These are phyloP conservation scores for Castor canadensis DNA, from an alignment of 2,113 vertebrate species.

Conservation along the genomic window DNA sequence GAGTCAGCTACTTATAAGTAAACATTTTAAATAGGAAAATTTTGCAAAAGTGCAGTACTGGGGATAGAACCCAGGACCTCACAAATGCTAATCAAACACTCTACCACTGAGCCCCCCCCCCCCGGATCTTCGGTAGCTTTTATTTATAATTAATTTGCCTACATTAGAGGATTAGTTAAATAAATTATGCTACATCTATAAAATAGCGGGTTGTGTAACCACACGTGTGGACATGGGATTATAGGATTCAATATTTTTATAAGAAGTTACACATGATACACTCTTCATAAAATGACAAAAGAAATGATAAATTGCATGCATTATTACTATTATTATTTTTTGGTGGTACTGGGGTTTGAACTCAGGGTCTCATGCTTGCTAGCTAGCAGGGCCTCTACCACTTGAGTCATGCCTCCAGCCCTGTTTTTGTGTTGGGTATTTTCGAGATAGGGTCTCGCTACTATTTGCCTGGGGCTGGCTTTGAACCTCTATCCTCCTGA, in stretches of 20 bases:
- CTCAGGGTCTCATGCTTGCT: too few relatives aligned
- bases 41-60: not conserved
- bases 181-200: not conserved
- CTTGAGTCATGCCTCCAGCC: too few relatives aligned
- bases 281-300: conserved; percentile 17
- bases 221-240: not conserved
- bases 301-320: not conserved
- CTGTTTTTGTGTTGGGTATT: too few relatives aligned
- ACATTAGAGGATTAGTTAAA: not conserved
- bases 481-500: too few relatives aligned
- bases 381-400: too few relatives aligned
- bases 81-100: not conserved
- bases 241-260: not conserved
- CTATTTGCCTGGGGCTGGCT: too few relatives aligned
- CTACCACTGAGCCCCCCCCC: not conserved
- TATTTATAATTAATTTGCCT: conserved; percentile 23
- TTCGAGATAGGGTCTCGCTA: too few relatives aligned
- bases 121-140: not conserved
- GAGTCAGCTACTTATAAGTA: not conserved
- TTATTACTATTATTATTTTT: too few relatives aligned
- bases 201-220: not conserved
- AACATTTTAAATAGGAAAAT: conserved; percentile 26
- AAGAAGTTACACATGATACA: not conserved
- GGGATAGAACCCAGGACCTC: not conserved
- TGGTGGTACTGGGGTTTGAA: too few relatives aligned